Conservation (phyloP, 2,113 vertebrate genomes). For the Epinephelus fuscoguttatus region DNA sequence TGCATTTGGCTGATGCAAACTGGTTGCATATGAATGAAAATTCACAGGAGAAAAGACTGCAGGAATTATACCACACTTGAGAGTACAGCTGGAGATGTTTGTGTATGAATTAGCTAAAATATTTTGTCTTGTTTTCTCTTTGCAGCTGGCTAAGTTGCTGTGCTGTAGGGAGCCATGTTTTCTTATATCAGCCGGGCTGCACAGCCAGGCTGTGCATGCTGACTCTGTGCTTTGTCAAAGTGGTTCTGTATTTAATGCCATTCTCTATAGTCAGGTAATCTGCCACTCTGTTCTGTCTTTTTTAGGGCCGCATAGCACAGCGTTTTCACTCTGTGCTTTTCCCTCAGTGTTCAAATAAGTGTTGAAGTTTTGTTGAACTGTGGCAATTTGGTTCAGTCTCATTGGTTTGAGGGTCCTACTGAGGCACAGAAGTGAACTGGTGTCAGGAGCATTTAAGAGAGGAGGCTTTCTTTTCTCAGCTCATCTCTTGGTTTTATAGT, state of each 20-base stretch:
- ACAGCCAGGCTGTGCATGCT: slow-evolving; percentile 46
- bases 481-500: not conserved
- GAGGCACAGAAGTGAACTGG: not conserved
- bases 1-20: slow-evolving; percentile 6
- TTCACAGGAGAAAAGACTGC: slow-evolving; percentile 21
- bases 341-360: slow-evolving; percentile 25
- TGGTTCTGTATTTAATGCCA: slow-evolving; percentile 61
- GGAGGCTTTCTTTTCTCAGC: not conserved
- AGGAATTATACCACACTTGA: slow-evolving; percentile 10
- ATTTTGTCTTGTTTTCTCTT: slow-evolving; percentile 52
- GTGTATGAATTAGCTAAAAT: slow-evolving; percentile 2
- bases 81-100: slow-evolving; percentile 46
- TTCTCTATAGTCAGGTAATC: slow-evolving; percentile 62
- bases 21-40: slow-evolving; percentile 39
- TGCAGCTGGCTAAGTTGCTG: slow-evolving; percentile 49
- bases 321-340: slow-evolving; percentile 21
- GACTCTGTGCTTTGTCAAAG: slow-evolving; percentile 64
- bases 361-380: slow-evolving; percentile 11
- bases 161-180: slow-evolving; percentile 60
- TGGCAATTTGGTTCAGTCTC: slow-evolving; percentile 37
- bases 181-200: slow-evolving; percentile 39
- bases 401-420: slow-evolving; percentile 14
- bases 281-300: slow-evolving; percentile 40
- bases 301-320: slow-evolving; percentile 21
- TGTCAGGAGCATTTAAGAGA: slow-evolving; percentile 16